Conservation (phyloP, 2,888 invertebrate species). For the Drosophila austrosaltans region DNA sequence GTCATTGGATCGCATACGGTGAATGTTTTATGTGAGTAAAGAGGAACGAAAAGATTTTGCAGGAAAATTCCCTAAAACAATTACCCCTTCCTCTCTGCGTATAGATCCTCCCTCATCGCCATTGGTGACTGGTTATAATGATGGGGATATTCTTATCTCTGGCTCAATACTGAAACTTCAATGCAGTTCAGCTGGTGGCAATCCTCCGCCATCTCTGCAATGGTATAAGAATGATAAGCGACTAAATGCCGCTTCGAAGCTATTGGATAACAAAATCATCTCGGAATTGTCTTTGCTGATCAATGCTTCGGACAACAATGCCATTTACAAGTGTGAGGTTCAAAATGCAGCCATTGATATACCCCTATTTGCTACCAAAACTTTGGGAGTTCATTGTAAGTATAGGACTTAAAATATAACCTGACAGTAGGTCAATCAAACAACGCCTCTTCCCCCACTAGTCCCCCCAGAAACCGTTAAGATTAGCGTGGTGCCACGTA, state of each 20-base stretch:
- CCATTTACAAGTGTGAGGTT: slow-evolving; percentile 81
- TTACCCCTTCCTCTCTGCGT: not conserved
- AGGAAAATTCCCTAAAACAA: not conserved
- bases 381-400: slow-evolving; percentile 81
- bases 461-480: slow-evolving; percentile 82
- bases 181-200: slow-evolving; percentile 80
- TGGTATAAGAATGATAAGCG: slow-evolving; percentile 82
- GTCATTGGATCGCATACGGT: slow-evolving; percentile 81
- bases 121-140: slow-evolving; percentile 78
- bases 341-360: slow-evolving; percentile 81
- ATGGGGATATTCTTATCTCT: slow-evolving; percentile 80
- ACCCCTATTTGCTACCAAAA: slow-evolving; percentile 80
- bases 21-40: slow-evolving; percentile 80
- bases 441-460: slow-evolving; percentile 21
- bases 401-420: slow-evolving; percentile 18
- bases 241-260: slow-evolving; percentile 74
- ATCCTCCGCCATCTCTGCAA: slow-evolving; percentile 75
- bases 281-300: slow-evolving; percentile 79
- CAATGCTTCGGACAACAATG: slow-evolving; percentile 81
- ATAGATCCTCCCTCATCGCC: slow-evolving; percentile 80
- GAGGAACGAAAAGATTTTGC: not conserved
- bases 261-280: slow-evolving; percentile 74
- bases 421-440: fast-evolving
- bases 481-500: slow-evolving; percentile 79
- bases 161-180: slow-evolving; percentile 80